Conservation (phyloP, 2,113 vertebrate genomes). For the Thermophis baileyi region DNA sequence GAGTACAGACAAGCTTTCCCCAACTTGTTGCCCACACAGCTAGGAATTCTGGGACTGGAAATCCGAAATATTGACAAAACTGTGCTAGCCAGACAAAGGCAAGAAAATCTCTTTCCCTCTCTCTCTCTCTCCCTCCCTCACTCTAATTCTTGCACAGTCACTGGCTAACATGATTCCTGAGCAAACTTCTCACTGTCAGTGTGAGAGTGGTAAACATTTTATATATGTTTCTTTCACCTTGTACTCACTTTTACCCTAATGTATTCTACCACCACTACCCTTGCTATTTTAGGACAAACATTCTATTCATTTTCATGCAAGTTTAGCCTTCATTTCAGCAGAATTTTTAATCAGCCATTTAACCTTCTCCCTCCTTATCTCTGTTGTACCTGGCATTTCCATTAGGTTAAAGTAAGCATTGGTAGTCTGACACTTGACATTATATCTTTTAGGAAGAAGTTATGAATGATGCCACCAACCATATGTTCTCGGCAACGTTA, state of each 20-base stretch:
- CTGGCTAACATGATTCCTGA: not conserved
- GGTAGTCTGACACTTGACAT: not conserved
- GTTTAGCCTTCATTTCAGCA: conserved; percentile 9
- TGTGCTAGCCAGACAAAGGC: not conserved
- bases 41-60: not conserved
- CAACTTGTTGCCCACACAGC: not conserved
- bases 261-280: not conserved
- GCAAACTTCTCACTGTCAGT: not conserved
- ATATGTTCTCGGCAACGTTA: not conserved
- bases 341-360: conserved; percentile 2
- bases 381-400: not conserved
- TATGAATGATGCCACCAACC: not conserved
- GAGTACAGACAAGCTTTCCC: not conserved
- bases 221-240: not conserved
- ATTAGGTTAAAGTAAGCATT: not conserved
- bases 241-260: not conserved
- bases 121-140: not conserved
- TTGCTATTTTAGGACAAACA: not conserved
- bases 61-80: not conserved
- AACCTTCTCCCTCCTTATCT: not conserved
- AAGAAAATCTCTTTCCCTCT: not conserved
- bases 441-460: conserved; percentile 4
- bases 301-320: conserved; percentile 14
- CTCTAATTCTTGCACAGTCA: not conserved
- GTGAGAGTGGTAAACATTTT: not conserved